Evolutionary conservation across 2,113 vertebrate species (phyloP).

Genomic region (Dolichallabes microphthalmus): DNA sequence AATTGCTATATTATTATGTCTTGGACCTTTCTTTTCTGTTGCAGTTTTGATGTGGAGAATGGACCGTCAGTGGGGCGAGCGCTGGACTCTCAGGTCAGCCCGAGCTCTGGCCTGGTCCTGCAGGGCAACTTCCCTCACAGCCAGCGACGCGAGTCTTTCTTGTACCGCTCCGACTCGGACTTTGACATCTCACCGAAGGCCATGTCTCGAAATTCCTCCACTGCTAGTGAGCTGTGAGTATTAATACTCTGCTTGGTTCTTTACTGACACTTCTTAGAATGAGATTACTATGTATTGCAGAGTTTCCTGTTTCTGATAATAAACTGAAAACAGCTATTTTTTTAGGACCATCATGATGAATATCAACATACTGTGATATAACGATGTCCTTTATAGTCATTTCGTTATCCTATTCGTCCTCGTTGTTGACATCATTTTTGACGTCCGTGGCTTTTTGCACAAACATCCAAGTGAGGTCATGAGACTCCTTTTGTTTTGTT

Average conservation of each 20-base stretch:
- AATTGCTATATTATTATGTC: neutral
- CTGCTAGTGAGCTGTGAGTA: slow-evolving; percentile 88
- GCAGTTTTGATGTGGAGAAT: slow-evolving; percentile 93
- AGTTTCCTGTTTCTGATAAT: neutral
- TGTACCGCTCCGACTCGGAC: slow-evolving; percentile 93
- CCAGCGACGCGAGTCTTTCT: slow-evolving; percentile 90
- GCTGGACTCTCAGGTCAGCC: slow-evolving; percentile 81
- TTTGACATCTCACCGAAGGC: slow-evolving; percentile 87
- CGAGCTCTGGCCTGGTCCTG: slow-evolving; percentile 78
- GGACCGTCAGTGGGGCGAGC: slow-evolving; percentile 74
- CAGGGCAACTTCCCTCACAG: slow-evolving; percentile 80
- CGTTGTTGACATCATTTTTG: neutral
- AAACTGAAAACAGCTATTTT: neutral
- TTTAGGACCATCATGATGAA: neutral
- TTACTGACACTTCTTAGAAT: neutral
- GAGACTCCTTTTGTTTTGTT: slow-evolving; percentile 61
- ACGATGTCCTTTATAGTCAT: neutral
- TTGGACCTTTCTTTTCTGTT: neutral
- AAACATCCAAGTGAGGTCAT: slow-evolving; percentile 49
- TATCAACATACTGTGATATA: neutral
- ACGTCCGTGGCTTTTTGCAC: slow-evolving; percentile 9
- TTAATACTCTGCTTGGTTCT: neutral
- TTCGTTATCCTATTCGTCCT: neutral
- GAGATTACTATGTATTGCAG: neutral
- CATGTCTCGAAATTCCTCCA: slow-evolving; percentile 89